Conservation (phyloP, 2,888 invertebrate genomes). For the Drosophila anomalipes region DNA sequence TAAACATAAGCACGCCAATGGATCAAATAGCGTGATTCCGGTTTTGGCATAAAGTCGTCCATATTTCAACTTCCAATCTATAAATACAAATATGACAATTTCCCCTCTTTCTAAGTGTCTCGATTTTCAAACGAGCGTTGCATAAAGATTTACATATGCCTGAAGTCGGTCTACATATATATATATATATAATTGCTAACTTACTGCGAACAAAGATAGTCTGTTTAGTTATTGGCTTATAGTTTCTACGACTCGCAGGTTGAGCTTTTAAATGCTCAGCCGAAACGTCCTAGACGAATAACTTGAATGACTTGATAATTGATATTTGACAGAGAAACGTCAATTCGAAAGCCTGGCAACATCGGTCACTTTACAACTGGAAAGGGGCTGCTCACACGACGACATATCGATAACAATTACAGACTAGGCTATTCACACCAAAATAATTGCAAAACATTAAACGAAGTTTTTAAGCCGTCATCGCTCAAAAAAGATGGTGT, state of each 20-base stretch:
- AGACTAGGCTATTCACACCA: not conserved
- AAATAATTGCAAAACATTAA: not conserved
- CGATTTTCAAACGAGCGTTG: not conserved
- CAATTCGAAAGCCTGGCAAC: not conserved
- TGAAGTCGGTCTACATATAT: not conserved
- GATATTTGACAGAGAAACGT: not conserved
- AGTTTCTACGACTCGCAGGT: too few species aligned
- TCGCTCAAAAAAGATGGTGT: not conserved
- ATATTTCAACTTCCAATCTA: not conserved
- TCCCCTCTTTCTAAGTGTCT: not conserved
- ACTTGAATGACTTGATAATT: not conserved
- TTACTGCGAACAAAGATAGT: slow-evolving; percentile 1
- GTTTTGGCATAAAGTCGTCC: not conserved
- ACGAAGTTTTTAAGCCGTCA: not conserved
- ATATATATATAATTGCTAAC: not conserved
- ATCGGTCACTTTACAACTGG: not conserved
- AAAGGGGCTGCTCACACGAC: not conserved
- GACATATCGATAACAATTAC: slow-evolving; percentile 11
- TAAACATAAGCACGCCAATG: slow-evolving; percentile 90
- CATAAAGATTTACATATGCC: not conserved
- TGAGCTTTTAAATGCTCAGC: not conserved
- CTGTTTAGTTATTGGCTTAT: not conserved
- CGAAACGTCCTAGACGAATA: not conserved
- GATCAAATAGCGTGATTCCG: slow-evolving; percentile 49
- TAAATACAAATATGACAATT: not conserved